Evolutionary conservation across 1,140 invertebrate species (phyloP).

Genomic region (Caerostris darwini): DNA sequence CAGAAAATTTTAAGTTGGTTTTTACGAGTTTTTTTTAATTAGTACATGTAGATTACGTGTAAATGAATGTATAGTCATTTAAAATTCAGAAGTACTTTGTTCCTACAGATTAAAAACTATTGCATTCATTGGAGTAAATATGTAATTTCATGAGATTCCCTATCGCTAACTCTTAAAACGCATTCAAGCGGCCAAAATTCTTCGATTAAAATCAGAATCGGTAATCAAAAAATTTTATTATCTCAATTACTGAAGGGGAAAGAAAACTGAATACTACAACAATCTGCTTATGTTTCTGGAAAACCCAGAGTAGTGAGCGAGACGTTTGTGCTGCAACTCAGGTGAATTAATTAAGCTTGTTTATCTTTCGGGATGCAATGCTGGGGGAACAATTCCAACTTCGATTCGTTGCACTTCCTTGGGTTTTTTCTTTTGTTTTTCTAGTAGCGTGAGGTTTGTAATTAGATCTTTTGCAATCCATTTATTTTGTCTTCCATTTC

Average conservation of each 20-base stretch:
- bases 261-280: background rate
- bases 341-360: conserved; percentile 64
- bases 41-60: too few relatives aligned
- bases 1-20: too few relatives aligned
- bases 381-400: background rate
- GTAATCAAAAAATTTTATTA: conserved; percentile 30
- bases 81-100: too few relatives aligned
- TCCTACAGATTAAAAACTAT: too few relatives aligned
- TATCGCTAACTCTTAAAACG: background rate
- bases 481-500: background rate
- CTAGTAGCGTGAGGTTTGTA: conserved; percentile 28
- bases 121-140: too few relatives aligned
- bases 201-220: background rate
- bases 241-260: background rate
- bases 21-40: too few relatives aligned
- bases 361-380: conserved; percentile 42
- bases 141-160: background rate
- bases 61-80: too few relatives aligned
- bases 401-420: background rate
- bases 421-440: background rate
- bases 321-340: conserved; percentile 6
- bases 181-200: background rate
- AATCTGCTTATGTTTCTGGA: background rate
- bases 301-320: background rate
- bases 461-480: conserved; percentile 45